These are phyloP conservation scores for Delichon dasypus DNA, from an alignment of 2,797 vertebrate species.

Conservation along the genomic window DNA sequence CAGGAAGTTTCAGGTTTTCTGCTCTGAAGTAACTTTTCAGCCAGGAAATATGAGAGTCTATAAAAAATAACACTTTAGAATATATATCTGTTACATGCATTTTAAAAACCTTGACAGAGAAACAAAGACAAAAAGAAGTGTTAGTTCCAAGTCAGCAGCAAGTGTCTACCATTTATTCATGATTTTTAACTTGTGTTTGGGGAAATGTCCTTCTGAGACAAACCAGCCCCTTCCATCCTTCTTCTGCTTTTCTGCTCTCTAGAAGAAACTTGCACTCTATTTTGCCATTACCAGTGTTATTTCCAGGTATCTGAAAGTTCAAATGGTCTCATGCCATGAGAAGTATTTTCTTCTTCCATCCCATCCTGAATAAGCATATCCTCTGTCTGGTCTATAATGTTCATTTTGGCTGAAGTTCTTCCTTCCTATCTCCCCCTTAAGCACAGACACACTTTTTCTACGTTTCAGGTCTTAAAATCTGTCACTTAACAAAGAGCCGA, in stretches of 20 bases:
- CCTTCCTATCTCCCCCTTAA: not conserved
- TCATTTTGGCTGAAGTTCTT: not conserved
- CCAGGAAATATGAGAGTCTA: not conserved
- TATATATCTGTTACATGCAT: not conserved
- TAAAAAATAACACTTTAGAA: not conserved
- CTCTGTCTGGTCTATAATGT: conserved; percentile 19
- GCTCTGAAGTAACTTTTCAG: not conserved
- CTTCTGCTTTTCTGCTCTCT: not conserved
- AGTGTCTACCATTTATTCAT: not conserved
- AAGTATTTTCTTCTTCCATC: not conserved
- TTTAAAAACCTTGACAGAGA: not conserved
- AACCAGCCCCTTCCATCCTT: not conserved
- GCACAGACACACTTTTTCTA: not conserved
- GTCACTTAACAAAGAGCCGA: not conserved
- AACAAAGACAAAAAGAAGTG: not conserved
- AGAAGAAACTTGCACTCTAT: not conserved
- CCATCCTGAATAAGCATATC: conserved; percentile 12
- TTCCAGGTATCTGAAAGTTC: not conserved
- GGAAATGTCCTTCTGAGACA: not conserved
- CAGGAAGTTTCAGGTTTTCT: not conserved
- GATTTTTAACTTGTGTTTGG: not conserved
- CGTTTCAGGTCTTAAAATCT: not conserved
- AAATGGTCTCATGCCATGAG: not conserved
- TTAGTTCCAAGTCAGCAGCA: not conserved
- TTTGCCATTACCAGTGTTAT: not conserved